Evolutionary conservation across 2,797 vertebrate species (phyloP), one percentile per base, ranked within the genome.

Genomic region (Limosa lapponica): DNA sequence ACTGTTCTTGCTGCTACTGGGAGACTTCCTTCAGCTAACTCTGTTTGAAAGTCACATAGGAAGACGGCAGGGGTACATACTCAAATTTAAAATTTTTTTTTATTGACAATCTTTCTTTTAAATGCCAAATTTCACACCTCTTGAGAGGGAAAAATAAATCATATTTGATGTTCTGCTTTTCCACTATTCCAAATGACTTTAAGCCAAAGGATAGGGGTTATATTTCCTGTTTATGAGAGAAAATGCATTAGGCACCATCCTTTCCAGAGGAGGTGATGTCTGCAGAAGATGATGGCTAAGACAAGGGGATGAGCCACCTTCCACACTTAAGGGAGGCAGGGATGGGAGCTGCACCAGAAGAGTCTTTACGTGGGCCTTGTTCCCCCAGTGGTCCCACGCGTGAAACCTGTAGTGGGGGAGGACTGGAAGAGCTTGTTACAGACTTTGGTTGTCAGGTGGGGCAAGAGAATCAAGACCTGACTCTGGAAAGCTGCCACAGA

Each of bases 221-320:
- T 18, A 13, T 67, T 64, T 84, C 11, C 8, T 22, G 6, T 24
- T 84, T 62, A 19, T 46, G 32, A 74, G 66, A 57, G 8, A 71
- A 25, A 55, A 66, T 24, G 36, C 16, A 46, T 73, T 69, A 57
- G 44, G 22, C 34, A 75, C 20, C 10, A 48, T 49, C 4, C 12
- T 72, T 87, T 95, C 62, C 62, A 84, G 49, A 52, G 17, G 23
- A 59, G 23, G 10, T 41, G 49, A 27, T 48, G 23, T 2, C 8
- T 73, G n/a, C 16, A 39, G 59, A 61, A 49, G 16, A 23, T 0
- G 0, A 16, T 30, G 23, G 4, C 13, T 78, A 30, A 7, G 43
- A 67, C 17, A 3, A 28, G 1, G 8, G 27, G 4, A 22, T n/a
- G 46, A 49, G 24, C 24, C 27, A 23, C 14, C 18, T 62, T 15